phyloP scores from a whole-genome alignment of 2,113 vertebrate genomes.

The Thinocorus orbignyianus region DNA sequence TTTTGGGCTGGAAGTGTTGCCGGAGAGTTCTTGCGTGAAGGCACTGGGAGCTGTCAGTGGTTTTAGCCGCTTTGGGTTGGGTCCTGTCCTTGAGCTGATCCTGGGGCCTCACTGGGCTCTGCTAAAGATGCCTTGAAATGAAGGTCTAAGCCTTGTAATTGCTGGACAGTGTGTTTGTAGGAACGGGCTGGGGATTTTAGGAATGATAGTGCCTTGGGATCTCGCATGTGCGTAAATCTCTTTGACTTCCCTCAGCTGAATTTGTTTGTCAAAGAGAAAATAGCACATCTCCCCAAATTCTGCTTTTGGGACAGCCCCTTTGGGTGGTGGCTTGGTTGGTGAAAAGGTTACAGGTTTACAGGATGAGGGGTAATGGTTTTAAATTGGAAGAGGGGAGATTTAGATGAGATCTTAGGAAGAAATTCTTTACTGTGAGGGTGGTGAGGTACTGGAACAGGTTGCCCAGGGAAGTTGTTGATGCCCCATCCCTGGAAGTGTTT shows the following conservation, averaged over 20 bases:
- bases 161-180: background rate
- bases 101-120: background rate
- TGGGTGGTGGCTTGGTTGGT: background rate
- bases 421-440: no score
- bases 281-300: background rate
- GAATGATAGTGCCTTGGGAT: background rate
- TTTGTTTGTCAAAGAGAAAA: background rate
- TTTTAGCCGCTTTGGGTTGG: background rate
- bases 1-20: constrained; percentile 12
- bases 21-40: background rate
- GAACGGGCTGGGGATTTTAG: background rate
- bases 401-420: no score
- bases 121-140: background rate
- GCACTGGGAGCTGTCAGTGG: background rate
- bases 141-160: background rate
- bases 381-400: no score
- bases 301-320: background rate
- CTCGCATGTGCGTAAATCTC: background rate
- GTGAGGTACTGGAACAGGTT: no score
- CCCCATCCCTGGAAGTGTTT: no score
- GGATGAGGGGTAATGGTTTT: no score
- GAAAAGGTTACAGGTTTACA: no score
- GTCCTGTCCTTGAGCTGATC: background rate
- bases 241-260: background rate
- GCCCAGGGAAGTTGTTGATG: no score